These are phyloP conservation scores for Tuta absoluta DNA, from an alignment of 2,888 invertebrate genomes.

Conservation along the genomic window DNA sequence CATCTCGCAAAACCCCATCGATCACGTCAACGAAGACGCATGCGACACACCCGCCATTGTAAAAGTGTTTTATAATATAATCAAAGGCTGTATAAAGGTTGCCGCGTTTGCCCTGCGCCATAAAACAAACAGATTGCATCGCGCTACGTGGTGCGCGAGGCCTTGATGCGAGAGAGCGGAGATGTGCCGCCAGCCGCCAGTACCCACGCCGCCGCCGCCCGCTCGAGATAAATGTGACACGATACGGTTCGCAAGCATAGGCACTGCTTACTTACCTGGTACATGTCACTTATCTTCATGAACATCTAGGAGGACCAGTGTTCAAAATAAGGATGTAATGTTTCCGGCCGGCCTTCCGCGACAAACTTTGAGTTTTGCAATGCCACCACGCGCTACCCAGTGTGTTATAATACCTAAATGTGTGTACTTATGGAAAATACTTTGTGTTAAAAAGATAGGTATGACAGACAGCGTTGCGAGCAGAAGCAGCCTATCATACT, in stretches of 20 bases:
- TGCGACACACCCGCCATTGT: constrained; percentile 23
- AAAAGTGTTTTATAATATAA: constrained; percentile 45
- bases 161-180: constrained; percentile 35
- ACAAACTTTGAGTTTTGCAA: no score
- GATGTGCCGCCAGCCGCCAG: background rate
- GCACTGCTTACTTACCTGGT: background rate
- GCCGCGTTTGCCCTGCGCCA: constrained; percentile 58
- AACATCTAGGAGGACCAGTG: background rate
- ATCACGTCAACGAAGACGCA: constrained; percentile 21
- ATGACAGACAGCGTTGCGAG: no score
- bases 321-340: background rate
- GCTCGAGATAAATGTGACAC: constrained; percentile 18
- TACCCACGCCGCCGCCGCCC: background rate
- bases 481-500: no score
- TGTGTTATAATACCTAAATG: no score
- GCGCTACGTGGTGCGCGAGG: constrained; percentile 51
- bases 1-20: constrained; percentile 10
- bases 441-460: no score
- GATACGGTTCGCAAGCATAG: constrained; percentile 13
- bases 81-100: constrained; percentile 50
- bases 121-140: constrained; percentile 76
- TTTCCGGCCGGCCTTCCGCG: no score
- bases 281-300: constrained; percentile 16
- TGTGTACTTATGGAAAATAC: no score
- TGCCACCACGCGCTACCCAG: no score